Conservation (phyloP, 2,888 invertebrate genomes). For the Rutpela maculata region DNA sequence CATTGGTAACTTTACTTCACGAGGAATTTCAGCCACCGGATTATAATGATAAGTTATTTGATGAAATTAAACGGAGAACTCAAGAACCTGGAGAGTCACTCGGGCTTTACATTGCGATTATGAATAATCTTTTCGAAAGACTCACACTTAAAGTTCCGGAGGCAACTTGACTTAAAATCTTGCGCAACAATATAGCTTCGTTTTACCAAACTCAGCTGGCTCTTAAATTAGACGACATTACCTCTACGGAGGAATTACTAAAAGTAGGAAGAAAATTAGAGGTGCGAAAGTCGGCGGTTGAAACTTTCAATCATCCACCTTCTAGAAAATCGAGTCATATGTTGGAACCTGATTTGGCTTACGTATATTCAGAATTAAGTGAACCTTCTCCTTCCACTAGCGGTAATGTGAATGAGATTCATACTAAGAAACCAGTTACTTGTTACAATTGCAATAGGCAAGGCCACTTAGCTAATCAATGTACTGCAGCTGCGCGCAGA, state of each 20-base stretch:
- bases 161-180: slow-evolving; percentile 1
- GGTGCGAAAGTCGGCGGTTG: slow-evolving; percentile 21
- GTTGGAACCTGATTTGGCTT: slow-evolving; percentile 45
- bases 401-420: background rate
- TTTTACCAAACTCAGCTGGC: too few relatives aligned
- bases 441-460: too few relatives aligned
- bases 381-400: slow-evolving; percentile 11
- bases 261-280: slow-evolving; percentile 47
- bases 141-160: slow-evolving; percentile 22
- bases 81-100: slow-evolving; percentile 55
- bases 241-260: slow-evolving; percentile 37
- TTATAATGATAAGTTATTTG: too few relatives aligned
- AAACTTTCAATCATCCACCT: slow-evolving; percentile 37
- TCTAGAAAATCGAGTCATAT: slow-evolving; percentile 28
- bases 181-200: too few relatives aligned
- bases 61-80: slow-evolving; percentile 51
- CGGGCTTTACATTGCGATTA: slow-evolving; percentile 54
- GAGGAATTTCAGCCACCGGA: too few relatives aligned
- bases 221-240: slow-evolving; percentile 34
- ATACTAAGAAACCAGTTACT: background rate
- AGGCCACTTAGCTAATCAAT: too few relatives aligned
- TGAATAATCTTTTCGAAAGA: slow-evolving; percentile 49
- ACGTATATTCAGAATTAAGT: slow-evolving; percentile 6
- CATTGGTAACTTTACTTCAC: slow-evolving; percentile 30
- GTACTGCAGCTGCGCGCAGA: too few relatives aligned